These are phyloP conservation scores for Palaemon carinicauda DNA, from an alignment of 1,140 invertebrate genomes.

Conservation along the genomic window DNA sequence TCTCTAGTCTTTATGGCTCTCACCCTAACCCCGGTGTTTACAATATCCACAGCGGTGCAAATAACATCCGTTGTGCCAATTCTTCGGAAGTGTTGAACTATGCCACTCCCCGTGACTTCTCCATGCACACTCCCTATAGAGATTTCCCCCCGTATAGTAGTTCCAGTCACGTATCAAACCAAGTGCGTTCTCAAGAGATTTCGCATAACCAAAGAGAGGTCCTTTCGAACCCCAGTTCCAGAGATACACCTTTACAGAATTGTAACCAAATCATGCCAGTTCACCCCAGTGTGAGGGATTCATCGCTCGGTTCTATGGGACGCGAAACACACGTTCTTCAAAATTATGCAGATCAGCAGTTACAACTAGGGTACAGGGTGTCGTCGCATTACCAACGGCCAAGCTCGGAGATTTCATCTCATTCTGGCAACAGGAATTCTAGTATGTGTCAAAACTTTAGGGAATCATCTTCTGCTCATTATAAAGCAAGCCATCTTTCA, in stretches of 20 bases:
- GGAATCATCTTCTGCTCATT: background rate
- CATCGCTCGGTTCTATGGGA: conserved; percentile 14
- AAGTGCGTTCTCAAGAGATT: background rate
- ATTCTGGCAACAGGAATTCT: conserved; percentile 18
- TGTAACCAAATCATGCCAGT: conserved; percentile 9
- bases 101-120: conserved; percentile 18
- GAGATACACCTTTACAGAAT: conserved; percentile 17
- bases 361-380: conserved; percentile 24
- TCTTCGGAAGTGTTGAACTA: conserved; percentile 22
- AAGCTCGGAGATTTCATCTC: conserved; percentile 11
- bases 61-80: conserved; percentile 26
- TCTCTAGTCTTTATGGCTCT: background rate
- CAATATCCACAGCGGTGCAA: background rate
- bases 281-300: background rate
- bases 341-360: conserved; percentile 15
- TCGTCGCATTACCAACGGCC: conserved; percentile 2
- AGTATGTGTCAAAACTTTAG: conserved; percentile 1
- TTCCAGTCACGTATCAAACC: conserved; percentile 6
- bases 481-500: background rate
- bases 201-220: background rate
- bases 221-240: background rate
- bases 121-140: conserved; percentile 25
- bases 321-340: background rate
- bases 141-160: conserved; percentile 29
- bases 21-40: conserved; percentile 4